Base-by-base conservation (phyloP, 2,113 vertebrate species). In the Hemibagrus wyckioides region DNA sequence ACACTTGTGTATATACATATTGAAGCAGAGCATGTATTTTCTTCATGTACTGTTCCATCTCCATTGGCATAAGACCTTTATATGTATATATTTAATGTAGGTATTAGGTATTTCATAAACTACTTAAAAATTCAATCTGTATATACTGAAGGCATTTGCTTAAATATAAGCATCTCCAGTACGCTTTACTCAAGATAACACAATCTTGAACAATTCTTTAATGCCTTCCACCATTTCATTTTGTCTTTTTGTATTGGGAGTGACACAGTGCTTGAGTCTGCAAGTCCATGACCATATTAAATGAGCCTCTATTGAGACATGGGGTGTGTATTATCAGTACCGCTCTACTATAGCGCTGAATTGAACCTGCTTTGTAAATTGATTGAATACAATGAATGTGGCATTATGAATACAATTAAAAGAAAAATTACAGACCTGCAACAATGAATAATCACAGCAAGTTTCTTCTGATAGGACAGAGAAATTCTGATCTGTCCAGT, bases 401-500 rank as follows among this genome's bases (percentile, higher is more conserved):
- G 19, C 39, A 30, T 13, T 59, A 56, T 59, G 5, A 67, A 52
- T 67, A 8, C 15, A 75, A 48, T n/a, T 33, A 33, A 28, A 28
- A 15, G 65, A 44, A 61, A 73, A 75, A 41, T 28, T 15, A 75
- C 21, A 76, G 36, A 98, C 97, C 97, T 97, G 96, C 97, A 98
- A 84, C 91, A 85, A 23, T 97, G 96, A 23, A 98, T 88, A 0
- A 94, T 86, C 89, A 96, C 91, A 36, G 94, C 75, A 50, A 98
- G 96, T 90, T 96, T 96, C 4, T 90, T 94, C 14, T 96, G 94
- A 88, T 96, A 96, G 75, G 94, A 96, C 2, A 97, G 85, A 0
- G 97, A 96, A 83, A 98, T 85, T 59, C 94, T 95, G 92, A 97
- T 91, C 91, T 96, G 95, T 0, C 95, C 95, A 0, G 89, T 90